Evolutionary conservation across 2,113 vertebrate genomes (phyloP).

Genomic region (Ascaphus truei): DNA sequence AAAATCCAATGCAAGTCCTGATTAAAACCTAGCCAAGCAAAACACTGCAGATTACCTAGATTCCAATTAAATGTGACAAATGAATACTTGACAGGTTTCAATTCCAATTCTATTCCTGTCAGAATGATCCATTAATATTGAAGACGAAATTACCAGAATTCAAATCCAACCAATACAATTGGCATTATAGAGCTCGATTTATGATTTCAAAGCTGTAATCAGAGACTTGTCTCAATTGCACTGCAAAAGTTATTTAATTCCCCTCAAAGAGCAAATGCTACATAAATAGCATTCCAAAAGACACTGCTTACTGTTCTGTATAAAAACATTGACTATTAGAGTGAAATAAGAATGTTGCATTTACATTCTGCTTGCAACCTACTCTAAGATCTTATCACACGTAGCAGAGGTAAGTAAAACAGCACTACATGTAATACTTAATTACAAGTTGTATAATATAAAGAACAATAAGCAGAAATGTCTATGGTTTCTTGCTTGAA

Average conservation of each 20-base stretch:
- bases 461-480: too few species aligned
- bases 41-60: conserved; percentile 52
- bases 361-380: too few species aligned
- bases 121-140: conserved; percentile 55
- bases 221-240: conserved; percentile 39
- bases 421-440: too few species aligned
- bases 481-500: too few species aligned
- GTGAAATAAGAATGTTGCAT: too few species aligned
- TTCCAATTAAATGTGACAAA: conserved; percentile 63
- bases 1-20: conserved; percentile 52
- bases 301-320: too few species aligned
- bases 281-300: conserved; percentile 35
- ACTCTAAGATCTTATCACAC: too few species aligned
- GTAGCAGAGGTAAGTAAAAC: too few species aligned
- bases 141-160: conserved; percentile 48
- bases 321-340: too few species aligned
- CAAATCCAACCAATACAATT: conserved; percentile 42
- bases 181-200: conserved; percentile 34
- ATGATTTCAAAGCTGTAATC: conserved; percentile 39
- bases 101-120: conserved; percentile 57
- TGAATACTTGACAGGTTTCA: conserved; percentile 55
- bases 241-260: conserved; percentile 24
- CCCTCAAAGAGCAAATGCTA: conserved; percentile 41
- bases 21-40: conserved; percentile 60
- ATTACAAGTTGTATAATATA: too few species aligned